Conservation (phyloP, 2,888 invertebrate genomes). For the Pseudococcus viburni region DNA sequence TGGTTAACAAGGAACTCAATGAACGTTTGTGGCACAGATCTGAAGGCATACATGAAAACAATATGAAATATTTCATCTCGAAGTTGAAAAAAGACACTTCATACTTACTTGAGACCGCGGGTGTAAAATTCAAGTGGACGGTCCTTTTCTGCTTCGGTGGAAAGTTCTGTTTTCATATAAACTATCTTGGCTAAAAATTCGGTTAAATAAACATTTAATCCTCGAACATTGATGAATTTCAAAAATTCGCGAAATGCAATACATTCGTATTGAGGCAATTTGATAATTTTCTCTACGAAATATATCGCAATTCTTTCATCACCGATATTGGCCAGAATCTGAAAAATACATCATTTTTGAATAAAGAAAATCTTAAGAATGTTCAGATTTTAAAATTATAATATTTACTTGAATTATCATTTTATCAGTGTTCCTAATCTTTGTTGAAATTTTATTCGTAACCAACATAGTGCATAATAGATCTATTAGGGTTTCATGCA, state of each 20-base stretch:
- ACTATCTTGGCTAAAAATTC: constrained; percentile 55
- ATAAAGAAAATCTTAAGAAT: background rate
- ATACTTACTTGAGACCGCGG: constrained; percentile 36
- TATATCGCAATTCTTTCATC: constrained; percentile 27
- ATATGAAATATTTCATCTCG: background rate
- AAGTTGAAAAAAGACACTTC: background rate
- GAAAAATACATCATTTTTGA: background rate
- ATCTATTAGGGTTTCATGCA: constrained; percentile 34
- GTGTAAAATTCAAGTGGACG: constrained; percentile 34
- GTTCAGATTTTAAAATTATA: background rate
- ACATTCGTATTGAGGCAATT: constrained; percentile 21
- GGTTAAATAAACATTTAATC: background rate
- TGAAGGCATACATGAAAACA: background rate
- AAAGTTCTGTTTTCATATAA: constrained; percentile 54
- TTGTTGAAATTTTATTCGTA: constrained; percentile 1
- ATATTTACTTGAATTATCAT: constrained; percentile 34
- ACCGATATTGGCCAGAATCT: constrained; percentile 26
- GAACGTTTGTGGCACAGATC: constrained; percentile 41
- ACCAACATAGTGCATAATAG: background rate
- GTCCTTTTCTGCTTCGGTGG: background rate
- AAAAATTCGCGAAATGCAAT: constrained; percentile 59
- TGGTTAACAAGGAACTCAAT: constrained; percentile 10
- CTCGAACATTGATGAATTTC: background rate
- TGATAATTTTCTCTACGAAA: constrained; percentile 44
- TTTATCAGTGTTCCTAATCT: constrained; percentile 37